Conservation (phyloP, 37 sponge, comb jelly and placozoan genomes). For the Bolinopsis microptera region DNA sequence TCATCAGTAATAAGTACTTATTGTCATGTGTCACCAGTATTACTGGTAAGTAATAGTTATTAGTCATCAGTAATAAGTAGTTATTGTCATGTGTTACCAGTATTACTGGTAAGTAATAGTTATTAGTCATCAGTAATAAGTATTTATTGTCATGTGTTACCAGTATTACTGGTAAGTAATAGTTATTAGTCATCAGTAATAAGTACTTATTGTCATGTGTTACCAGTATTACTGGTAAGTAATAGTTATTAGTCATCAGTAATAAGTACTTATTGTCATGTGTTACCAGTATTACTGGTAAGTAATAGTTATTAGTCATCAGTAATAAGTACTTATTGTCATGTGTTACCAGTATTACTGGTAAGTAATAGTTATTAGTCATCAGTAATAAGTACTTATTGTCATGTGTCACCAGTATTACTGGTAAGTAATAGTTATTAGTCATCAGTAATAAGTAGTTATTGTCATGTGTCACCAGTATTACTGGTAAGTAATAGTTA, state of each 20-base stretch:
- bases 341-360: conserved; percentile 24
- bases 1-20: not conserved
- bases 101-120: conserved; percentile 30
- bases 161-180: not conserved
- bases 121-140: too few species aligned
- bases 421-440: too few species aligned
- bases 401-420: conserved; percentile 6
- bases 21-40: conserved; percentile 21
- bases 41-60: too few species aligned
- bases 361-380: too few species aligned
- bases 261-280: too few species aligned
- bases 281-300: not conserved
- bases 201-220: not conserved
- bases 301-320: too few species aligned
- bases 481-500: not conserved
- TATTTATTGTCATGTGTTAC: conserved; percentile 28
- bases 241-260: not conserved
- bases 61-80: too few species aligned
- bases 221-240: not conserved
- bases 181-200: too few species aligned
- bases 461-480: conserved; percentile 19
- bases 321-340: not conserved
- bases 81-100: not conserved
- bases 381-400: not conserved
- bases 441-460: too few species aligned